Evolutionary conservation across 2,797 vertebrate genomes (phyloP).

Genomic region (Serranus cabrilla): DNA sequence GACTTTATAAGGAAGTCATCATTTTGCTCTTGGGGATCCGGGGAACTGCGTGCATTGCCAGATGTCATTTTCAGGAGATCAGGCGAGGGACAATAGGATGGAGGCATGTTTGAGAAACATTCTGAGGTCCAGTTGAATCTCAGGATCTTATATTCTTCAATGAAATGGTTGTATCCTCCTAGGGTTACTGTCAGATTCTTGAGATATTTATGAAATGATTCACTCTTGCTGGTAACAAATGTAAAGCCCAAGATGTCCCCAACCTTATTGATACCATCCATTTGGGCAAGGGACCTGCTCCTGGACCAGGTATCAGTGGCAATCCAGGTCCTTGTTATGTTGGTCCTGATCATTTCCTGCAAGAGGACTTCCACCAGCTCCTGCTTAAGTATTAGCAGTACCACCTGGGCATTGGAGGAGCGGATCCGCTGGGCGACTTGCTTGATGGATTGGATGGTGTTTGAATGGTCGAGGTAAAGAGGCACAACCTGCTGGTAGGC

Average conservation of each 20-base stretch:
- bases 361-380: constrained; percentile 74
- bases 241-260: constrained; percentile 80
- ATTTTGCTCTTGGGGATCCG: constrained; percentile 63
- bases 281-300: constrained; percentile 50
- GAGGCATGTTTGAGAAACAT: constrained; percentile 45
- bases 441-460: constrained; percentile 31
- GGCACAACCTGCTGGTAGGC: constrained; percentile 75
- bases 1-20: constrained; percentile 67
- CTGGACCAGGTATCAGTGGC: constrained; percentile 79
- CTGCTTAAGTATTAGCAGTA: constrained; percentile 76
- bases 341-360: constrained; percentile 69
- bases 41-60: constrained; percentile 41
- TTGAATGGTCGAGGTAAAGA: constrained; percentile 41
- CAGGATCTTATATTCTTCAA: constrained; percentile 79
- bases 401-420: constrained; percentile 64
- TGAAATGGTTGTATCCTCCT: constrained; percentile 74
- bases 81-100: constrained; percentile 44
- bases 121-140: constrained; percentile 70
- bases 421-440: constrained; percentile 61
- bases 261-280: constrained; percentile 73
- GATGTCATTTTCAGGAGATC: constrained; percentile 50
- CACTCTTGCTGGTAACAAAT: constrained; percentile 65
- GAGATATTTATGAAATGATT: constrained; percentile 75
- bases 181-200: constrained; percentile 58
- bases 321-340: constrained; percentile 78